Evolutionary conservation across 2,113 vertebrate species (phyloP).

Genomic region (Scomber scombrus): DNA sequence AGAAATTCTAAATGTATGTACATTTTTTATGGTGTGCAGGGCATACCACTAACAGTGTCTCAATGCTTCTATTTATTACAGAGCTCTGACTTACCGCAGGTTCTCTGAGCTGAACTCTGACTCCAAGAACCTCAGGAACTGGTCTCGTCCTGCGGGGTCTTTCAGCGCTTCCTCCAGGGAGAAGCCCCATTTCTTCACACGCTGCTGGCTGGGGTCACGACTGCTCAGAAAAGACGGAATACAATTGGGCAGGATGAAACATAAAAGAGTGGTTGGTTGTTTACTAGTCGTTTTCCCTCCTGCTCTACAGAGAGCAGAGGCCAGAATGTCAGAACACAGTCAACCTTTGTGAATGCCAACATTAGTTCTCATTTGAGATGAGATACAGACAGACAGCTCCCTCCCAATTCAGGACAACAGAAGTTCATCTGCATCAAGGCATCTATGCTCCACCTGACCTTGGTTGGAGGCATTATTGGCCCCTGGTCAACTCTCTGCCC

Average conservation of each 20-base stretch:
- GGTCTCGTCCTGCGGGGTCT: conserved; percentile 92
- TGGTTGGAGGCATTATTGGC: conserved; percentile 14
- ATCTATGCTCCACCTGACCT: conserved; percentile 17
- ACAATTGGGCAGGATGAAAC: neutral
- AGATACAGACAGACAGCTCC: conserved; percentile 31
- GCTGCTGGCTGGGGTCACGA: conserved; percentile 94
- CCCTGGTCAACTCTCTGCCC: neutral
- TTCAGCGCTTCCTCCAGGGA: conserved; percentile 94
- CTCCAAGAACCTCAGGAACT: conserved; percentile 95
- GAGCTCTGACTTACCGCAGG: conserved; percentile 86
- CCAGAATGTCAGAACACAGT: neutral
- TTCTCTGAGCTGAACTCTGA: conserved; percentile 99
- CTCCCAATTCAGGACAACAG: conserved; percentile 16
- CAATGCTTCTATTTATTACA: neutral
- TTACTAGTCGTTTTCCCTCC: neutral
- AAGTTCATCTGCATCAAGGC: neutral
- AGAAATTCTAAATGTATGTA: no score
- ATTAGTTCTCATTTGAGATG: conserved; percentile 26
- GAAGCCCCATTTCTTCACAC: conserved; percentile 96
- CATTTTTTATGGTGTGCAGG: no score
- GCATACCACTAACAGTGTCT: no score
- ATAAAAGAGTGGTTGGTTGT: neutral
- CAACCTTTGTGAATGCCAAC: conserved; percentile 25
- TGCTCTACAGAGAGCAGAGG: neutral
- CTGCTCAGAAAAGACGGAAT: conserved; percentile 73